These are phyloP conservation scores for Teleogryllus oceanicus DNA, from an alignment of 2,888 invertebrate genomes.

Conservation along the genomic window DNA sequence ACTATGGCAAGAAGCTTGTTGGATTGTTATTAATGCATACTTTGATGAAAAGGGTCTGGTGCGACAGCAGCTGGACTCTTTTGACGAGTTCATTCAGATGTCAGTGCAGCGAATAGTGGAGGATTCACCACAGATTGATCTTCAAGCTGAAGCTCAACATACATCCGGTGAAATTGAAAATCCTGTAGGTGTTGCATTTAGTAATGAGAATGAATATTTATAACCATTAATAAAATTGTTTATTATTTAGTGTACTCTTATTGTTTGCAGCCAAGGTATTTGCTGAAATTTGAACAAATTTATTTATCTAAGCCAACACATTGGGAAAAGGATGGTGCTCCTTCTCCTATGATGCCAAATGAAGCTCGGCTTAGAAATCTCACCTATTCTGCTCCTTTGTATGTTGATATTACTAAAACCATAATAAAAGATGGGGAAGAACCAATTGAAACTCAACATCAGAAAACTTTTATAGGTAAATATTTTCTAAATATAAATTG, in stretches of 20 bases:
- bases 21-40: constrained; percentile 99
- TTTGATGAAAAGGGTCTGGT: constrained; percentile 99
- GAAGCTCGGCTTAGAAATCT: constrained; percentile 95
- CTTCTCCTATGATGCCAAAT: constrained; percentile 99
- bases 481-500: not conserved
- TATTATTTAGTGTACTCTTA: not conserved
- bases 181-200: constrained; percentile 54
- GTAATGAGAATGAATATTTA: not conserved
- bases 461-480: constrained; percentile 64
- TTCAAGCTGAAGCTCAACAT: constrained; percentile 96
- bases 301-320: constrained; percentile 99
- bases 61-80: constrained; percentile 97
- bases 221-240: too few relatives aligned
- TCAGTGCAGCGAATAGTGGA: constrained; percentile 99
- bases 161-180: constrained; percentile 87
- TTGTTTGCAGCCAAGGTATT: constrained; percentile 69
- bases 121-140: constrained; percentile 96
- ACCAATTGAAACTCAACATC: constrained; percentile 70
- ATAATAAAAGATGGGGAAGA: constrained; percentile 88
- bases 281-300: constrained; percentile 97
- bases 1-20: constrained; percentile 99
- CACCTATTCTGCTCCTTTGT: constrained; percentile 96
- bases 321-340: constrained; percentile 99
- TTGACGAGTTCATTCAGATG: constrained; percentile 99
- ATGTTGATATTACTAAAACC: constrained; percentile 98